Evolutionary conservation across 2,797 vertebrate species (phyloP).

Genomic region (Pangasius sanitwongsei): DNA sequence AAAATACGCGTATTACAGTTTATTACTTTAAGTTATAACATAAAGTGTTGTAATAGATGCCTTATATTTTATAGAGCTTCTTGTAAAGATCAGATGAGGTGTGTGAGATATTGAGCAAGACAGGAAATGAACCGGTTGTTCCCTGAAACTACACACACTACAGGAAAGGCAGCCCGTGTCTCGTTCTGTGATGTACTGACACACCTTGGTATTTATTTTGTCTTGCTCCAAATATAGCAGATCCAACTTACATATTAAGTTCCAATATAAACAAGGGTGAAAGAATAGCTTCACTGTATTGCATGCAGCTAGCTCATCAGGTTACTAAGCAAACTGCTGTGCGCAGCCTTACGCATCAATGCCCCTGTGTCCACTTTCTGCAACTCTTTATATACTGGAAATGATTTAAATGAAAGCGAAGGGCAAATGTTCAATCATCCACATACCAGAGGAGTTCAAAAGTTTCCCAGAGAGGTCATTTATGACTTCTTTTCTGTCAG

Average conservation of each 20-base stretch:
- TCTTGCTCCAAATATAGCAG: neutral
- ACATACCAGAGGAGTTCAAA: neutral
- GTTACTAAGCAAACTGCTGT: neutral
- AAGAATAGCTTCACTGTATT: neutral
- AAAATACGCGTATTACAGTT: neutral
- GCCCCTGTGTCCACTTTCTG: neutral
- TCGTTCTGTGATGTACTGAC: neutral
- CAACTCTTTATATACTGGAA: neutral
- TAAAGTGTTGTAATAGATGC: neutral
- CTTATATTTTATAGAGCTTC: neutral
- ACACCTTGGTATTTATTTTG: neutral
- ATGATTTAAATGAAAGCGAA: neutral
- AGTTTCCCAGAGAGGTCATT: neutral
- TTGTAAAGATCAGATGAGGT: neutral
- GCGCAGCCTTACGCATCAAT: neutral
- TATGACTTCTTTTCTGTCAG: neutral
- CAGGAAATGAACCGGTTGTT: neutral
- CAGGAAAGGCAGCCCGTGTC: neutral
- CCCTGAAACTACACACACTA: neutral
- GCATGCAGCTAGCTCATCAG: neutral
- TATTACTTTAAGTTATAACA: neutral
- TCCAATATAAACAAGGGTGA: neutral
- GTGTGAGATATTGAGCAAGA: neutral
- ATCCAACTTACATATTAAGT: neutral
- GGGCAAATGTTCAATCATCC: neutral